Evolutionary conservation across 2,888 invertebrate genomes (phyloP), one percentile per base, ranked within the genome.

Genomic region (Celastrina argiolus): DNA sequence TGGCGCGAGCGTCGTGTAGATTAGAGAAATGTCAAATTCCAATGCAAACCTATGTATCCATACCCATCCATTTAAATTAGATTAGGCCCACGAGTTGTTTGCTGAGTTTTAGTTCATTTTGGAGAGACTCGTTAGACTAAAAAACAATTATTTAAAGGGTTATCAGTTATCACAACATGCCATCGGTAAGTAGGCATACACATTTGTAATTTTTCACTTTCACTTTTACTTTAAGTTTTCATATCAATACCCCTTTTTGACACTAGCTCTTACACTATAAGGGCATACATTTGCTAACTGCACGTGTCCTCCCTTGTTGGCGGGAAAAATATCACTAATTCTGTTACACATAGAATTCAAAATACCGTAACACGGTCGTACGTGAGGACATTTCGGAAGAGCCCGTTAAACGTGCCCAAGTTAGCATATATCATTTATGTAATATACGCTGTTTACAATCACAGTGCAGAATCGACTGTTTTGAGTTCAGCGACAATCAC

Each of bases 361-460:
- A 51, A 12, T 26, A 51, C 14, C 22, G 14, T 51, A 51, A 12
- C 26, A 22, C 22, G 1, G 10, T 4, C 1, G 51, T 51, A 51
- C 22, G 51, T 51, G 51, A 51, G 22, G 22, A 22, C 51, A 51
- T 51, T 51, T 51, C 51, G 51, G 22, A 51, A 22, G 18, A 51
- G 18, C 58, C 36, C 45, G 28, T 22, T 12, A 39, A 22, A 31
- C 39, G 10, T 67, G 22, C 68, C 4, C 36, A 16, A 63, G 42
- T 51, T 45, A 41, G 18, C 28, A 12, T 12, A 51, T 22, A 51
- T 51, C 45, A 22, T 51, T 51, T 51, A 22, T 12, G 51, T 51
- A 51, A 51, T 51, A 36, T 31, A 6, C 51, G 14, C 51, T 51
- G 22, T 51, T 22, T 26, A 51, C 22, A 51, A 51, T 51, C 51